Conservation (phyloP, 2,113 vertebrate genomes). For the Pseudolaguvia tuberculata region DNA sequence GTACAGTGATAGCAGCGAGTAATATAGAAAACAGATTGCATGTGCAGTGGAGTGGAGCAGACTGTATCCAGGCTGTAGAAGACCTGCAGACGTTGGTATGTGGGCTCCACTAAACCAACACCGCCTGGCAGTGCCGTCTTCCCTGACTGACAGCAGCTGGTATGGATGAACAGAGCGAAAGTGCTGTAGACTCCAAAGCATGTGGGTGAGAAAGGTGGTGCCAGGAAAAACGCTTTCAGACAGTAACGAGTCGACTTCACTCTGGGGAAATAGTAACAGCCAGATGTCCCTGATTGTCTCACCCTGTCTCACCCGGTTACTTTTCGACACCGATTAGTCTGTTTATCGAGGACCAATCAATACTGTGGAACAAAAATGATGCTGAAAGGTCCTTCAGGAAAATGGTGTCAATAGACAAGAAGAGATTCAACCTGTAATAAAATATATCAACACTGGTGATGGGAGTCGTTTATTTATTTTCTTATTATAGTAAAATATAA, state of each 20-base stretch:
- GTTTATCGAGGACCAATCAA: background rate
- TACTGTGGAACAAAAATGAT: too few species aligned
- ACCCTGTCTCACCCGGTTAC: background rate
- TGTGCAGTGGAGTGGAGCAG: conserved; percentile 74
- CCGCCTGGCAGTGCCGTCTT: conserved; percentile 69
- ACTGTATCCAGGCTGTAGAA: conserved; percentile 68
- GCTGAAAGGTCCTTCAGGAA: too few species aligned
- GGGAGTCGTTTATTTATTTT: too few species aligned
- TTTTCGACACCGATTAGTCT: background rate
- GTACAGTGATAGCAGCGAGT: conserved; percentile 76
- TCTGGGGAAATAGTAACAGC: conserved; percentile 2
- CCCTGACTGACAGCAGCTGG: conserved; percentile 76
- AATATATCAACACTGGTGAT: too few species aligned
- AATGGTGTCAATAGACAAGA: too few species aligned
- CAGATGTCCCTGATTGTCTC: background rate
- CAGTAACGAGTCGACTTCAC: conserved; percentile 21
- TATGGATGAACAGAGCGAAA: conserved; percentile 30
- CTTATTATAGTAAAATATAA: too few species aligned
- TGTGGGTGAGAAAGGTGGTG: conserved; percentile 20
- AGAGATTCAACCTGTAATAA: too few species aligned
- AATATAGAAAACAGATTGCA: conserved; percentile 82
- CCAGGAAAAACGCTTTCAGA: conserved; percentile 20
- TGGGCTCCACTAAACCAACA: conserved; percentile 78
- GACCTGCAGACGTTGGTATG: conserved; percentile 71
- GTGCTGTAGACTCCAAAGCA: conserved; percentile 38